Evolutionary conservation across 2,113 vertebrate species (phyloP).

Genomic region (Romanogobio albipinnatus): DNA sequence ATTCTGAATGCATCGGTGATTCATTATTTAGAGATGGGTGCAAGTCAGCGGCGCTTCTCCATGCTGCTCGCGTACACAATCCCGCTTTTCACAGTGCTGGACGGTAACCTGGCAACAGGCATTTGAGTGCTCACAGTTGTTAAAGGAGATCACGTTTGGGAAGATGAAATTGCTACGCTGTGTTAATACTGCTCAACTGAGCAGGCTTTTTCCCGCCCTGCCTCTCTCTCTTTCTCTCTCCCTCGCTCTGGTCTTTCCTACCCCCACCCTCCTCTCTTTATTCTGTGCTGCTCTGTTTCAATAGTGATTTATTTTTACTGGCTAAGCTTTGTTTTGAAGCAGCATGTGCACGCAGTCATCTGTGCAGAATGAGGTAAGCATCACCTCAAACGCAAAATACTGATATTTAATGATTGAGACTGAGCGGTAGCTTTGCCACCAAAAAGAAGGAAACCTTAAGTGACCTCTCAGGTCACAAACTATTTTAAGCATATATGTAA

Average conservation of each 20-base stretch:
- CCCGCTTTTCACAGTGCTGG: constrained; percentile 52
- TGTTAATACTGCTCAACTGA: constrained; percentile 47
- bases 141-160: constrained; percentile 51
- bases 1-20: constrained; percentile 49
- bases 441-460: not conserved
- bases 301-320: constrained; percentile 38
- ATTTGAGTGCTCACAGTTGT: constrained; percentile 53
- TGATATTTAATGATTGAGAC: not conserved
- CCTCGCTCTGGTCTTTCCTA: not conserved
- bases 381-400: not conserved
- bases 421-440: not conserved
- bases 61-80: constrained; percentile 50
- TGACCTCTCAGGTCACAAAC: constrained; percentile 7
- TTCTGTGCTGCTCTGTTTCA: constrained; percentile 13
- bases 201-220: constrained; percentile 27
- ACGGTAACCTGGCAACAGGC: constrained; percentile 69
- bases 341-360: constrained; percentile 8
- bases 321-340: constrained; percentile 40
- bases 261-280: constrained; percentile 8
- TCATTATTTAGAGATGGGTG: constrained; percentile 62
- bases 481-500: not conserved
- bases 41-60: constrained; percentile 58
- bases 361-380: not conserved
- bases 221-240: not conserved
- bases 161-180: constrained; percentile 56